Evolutionary conservation across 2,888 invertebrate genomes (phyloP).

Genomic region (Shargacucullia verbasci): DNA sequence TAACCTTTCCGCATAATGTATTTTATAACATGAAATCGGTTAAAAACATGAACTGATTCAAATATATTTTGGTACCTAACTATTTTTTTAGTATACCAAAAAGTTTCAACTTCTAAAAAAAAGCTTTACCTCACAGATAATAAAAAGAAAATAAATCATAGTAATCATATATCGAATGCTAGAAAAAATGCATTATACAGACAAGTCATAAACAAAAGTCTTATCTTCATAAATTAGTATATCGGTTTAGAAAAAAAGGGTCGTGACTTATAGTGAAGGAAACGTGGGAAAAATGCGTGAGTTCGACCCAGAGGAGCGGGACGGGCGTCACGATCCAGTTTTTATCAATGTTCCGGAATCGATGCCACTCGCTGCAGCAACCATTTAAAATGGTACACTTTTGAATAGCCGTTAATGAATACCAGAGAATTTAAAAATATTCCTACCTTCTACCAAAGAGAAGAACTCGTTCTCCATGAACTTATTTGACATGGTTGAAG

Average conservation of each 20-base stretch:
- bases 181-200: conserved; percentile 16
- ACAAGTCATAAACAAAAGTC: conserved; percentile 41
- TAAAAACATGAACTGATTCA: neutral
- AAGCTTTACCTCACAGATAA: too few species aligned
- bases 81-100: too few species aligned
- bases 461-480: conserved; percentile 1
- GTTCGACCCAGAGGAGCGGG: conserved; percentile 59
- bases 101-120: too few species aligned
- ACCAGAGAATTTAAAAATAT: conserved; percentile 23
- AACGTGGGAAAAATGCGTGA: conserved; percentile 79
- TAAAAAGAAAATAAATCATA: too few species aligned
- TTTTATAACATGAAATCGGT: too few species aligned
- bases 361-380: conserved; percentile 33
- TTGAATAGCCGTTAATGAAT: conserved; percentile 34
- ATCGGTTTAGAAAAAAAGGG: conserved; percentile 57
- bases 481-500: conserved; percentile 48
- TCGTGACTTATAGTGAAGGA: conserved; percentile 69
- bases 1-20: neutral
- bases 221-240: conserved; percentile 55
- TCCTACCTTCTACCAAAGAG: conserved; percentile 37
- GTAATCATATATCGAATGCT: conserved; percentile 4
- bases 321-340: conserved; percentile 72
- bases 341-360: conserved; percentile 71
- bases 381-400: conserved; percentile 36
- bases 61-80: too few species aligned